These are phyloP conservation scores for Ceratoteleas bidentatus DNA, from an alignment of 1,140 invertebrate genomes.

Conservation along the genomic window DNA sequence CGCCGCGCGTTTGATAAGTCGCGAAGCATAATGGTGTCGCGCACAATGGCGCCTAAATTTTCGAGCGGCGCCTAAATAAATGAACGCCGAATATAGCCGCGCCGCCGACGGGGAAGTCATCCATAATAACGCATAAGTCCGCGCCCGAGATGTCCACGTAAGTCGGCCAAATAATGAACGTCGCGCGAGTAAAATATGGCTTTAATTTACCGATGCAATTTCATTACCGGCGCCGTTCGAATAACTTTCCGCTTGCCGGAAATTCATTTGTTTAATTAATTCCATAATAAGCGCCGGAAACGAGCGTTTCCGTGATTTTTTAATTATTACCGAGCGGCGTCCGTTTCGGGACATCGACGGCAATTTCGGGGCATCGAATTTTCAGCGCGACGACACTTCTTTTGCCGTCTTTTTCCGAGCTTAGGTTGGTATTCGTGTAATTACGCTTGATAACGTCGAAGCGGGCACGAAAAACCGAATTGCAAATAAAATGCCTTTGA, in stretches of 20 bases:
- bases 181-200: slow-evolving; percentile 47
- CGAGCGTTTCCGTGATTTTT: slow-evolving; percentile 25
- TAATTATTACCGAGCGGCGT: neutral
- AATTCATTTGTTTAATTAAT: slow-evolving; percentile 61
- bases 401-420: too few species aligned
- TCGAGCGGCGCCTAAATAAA: slow-evolving; percentile 18
- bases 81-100: slow-evolving; percentile 38
- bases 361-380: too few species aligned
- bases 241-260: slow-evolving; percentile 37
- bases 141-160: slow-evolving; percentile 38
- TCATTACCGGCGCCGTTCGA: slow-evolving; percentile 48
- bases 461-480: too few species aligned
- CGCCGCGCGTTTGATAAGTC: slow-evolving; percentile 17
- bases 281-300: slow-evolving; percentile 11
- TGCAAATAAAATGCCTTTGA: too few species aligned
- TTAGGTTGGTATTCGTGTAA: too few species aligned
- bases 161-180: slow-evolving; percentile 49
- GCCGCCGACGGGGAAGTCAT: slow-evolving; percentile 18
- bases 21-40: slow-evolving; percentile 1
- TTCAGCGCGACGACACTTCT: too few species aligned
- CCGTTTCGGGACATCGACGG: too few species aligned
- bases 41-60: slow-evolving; percentile 1
- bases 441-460: too few species aligned
- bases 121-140: slow-evolving; percentile 49
- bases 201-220: slow-evolving; percentile 62